Base-by-base conservation (phyloP, 2,113 vertebrate genomes). In the Chaetura pelagica region DNA sequence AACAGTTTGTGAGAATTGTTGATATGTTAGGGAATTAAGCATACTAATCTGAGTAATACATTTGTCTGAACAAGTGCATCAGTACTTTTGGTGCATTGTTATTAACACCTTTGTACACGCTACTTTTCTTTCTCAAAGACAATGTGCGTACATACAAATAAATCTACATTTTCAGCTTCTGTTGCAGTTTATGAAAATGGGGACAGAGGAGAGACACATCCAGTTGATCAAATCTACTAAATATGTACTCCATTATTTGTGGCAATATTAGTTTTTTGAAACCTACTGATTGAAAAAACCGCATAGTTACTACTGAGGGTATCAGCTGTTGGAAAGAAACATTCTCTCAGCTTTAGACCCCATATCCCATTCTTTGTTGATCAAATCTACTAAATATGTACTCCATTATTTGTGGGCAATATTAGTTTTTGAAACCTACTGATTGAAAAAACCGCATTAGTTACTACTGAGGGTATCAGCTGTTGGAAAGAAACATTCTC, bases 321-420 rank as follows among this genome's bases (percentile, higher is more conserved):
- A 95, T 97, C 89, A 97, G 62, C 94, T 62, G 30, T 90, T 64
- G 87, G 88, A 96, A 85, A 96, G 93, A 96, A 95, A 97, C 68
- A 89, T 42, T 94, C 92, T 96, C 95, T 92, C 83, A 92, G 89
- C 97, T 96, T 96, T 97, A 87, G 91, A 96, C 69, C 91, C 95
- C 96, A 97, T 97, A 97, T 90, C 96, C 96, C 93, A 90, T 97
- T 97, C 96, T 94, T 96, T 98, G 97, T 98, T 42, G 40, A 42
- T 42, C 40, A 90, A 42, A 96, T 83, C 34, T 52, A 35, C 84
- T 94, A 88, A 96, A 75, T 92, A 77, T 14, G 15, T 93, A 92
- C 62, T 92, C 73, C 32, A 24, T 71, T 94, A 81, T 89, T 86
- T 95, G 57, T 95, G 89, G 89, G 55, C 86, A 84, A 92, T 94